Evolutionary conservation across 2,888 invertebrate species (phyloP).

Genomic region (Calephelis perditalis): DNA sequence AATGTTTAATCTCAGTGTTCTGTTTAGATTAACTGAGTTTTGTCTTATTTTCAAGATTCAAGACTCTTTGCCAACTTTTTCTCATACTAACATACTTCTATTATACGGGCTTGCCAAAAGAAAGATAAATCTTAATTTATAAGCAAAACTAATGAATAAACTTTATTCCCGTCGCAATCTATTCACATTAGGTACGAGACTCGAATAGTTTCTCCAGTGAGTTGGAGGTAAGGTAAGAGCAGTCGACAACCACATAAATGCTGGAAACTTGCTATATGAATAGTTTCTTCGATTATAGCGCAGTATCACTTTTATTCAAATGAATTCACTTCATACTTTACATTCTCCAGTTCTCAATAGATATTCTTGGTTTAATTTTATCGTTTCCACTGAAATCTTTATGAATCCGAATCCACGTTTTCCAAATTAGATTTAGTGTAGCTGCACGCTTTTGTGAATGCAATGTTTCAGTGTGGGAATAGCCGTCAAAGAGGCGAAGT

Average conservation of each 20-base stretch:
- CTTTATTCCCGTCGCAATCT: constrained; percentile 12
- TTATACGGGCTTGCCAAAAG: not conserved
- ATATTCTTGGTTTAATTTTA: constrained; percentile 19
- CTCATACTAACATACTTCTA: not conserved
- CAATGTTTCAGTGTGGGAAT: constrained; percentile 47
- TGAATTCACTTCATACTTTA: constrained; percentile 14
- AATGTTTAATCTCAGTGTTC: not conserved
- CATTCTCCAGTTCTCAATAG: not conserved
- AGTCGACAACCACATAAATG: constrained; percentile 13
- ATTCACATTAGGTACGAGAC: constrained; percentile 15
- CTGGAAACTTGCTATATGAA: constrained; percentile 16
- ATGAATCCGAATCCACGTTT: constrained; percentile 24
- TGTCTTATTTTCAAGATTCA: not conserved
- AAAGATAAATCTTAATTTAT: constrained; percentile 4
- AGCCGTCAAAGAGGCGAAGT: constrained; percentile 51
- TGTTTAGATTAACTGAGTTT: not conserved
- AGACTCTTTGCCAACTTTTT: constrained; percentile 1
- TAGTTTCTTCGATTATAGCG: constrained; percentile 15
- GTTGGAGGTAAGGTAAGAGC: constrained; percentile 5
- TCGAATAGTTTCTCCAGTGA: constrained; percentile 11
- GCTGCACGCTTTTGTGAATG: constrained; percentile 49
- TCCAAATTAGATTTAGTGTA: constrained; percentile 60
- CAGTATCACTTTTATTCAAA: constrained; percentile 19
- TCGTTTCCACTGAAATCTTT: constrained; percentile 21
- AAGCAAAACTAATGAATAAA: constrained; percentile 13